Percentiles rank a stretch among this genome's conserved stretches.
phyloP scores from a whole-genome alignment of 2,797 vertebrate species.

The Brotogeris chrysoptera region DNA sequence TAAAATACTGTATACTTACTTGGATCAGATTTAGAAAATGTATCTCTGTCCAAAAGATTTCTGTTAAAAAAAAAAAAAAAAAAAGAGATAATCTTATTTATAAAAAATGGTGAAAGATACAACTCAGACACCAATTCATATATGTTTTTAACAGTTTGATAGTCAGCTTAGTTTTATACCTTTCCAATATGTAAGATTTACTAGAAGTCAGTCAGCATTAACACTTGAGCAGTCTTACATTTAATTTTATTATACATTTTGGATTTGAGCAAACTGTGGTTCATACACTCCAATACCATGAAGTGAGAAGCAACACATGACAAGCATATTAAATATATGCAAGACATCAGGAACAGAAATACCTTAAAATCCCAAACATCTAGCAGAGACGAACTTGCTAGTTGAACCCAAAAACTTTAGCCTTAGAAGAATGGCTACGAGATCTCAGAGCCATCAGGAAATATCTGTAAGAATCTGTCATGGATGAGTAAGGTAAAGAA shows the following conservation, averaged over 20 bases:
- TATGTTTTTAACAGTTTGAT: not conserved
- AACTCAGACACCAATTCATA: not conserved
- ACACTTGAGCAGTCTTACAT: not conserved
- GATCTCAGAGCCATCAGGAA: not conserved
- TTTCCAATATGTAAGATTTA: not conserved
- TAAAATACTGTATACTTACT: conserved; percentile 83
- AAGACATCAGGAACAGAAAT: not conserved
- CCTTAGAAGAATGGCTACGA: not conserved
- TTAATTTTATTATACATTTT: not conserved
- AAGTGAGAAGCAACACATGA: not conserved
- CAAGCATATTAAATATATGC: not conserved
- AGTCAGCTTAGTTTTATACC: not conserved
- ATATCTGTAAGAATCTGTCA: not conserved
- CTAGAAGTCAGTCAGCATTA: not conserved
- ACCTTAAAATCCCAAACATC: not conserved
- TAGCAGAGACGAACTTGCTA: not conserved
- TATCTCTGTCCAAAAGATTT: conserved; percentile 97
- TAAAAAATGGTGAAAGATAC: not conserved
- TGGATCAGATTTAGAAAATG: conserved; percentile 98
- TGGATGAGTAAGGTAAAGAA: not conserved
- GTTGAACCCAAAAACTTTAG: not conserved
- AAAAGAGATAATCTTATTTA: not conserved
- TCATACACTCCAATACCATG: not conserved
- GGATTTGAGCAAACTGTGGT: not conserved
- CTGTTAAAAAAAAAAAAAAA: conserved; percentile 74